Percentiles rank a stretch among this genome's conserved stretches.
Conservation (phyloP, 1,140 invertebrate species). For the Drosophila biarmipes region DNA sequence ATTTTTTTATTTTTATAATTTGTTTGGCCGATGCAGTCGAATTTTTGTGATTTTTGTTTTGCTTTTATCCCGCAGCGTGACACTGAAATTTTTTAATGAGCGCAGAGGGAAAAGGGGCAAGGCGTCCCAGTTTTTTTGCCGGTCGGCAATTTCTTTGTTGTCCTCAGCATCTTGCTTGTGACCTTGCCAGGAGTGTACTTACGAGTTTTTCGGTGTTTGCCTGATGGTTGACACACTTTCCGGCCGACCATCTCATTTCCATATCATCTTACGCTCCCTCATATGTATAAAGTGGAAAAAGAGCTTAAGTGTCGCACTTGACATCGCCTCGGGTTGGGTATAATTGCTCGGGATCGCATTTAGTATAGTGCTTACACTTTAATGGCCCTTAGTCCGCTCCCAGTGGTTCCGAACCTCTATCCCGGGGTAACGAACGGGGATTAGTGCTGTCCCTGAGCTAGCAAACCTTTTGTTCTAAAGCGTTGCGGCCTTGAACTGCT, state of each 20-base stretch:
- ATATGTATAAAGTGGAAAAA: neutral
- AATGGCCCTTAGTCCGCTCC: constrained; percentile 20
- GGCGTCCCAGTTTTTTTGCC: neutral
- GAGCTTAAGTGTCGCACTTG: constrained; percentile 15
- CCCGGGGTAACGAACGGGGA: constrained; percentile 1
- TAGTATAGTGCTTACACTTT: constrained; percentile 31
- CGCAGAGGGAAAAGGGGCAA: neutral
- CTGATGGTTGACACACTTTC: constrained; percentile 58
- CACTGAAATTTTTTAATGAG: constrained; percentile 57
- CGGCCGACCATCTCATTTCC: constrained; percentile 44
- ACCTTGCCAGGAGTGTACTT: constrained; percentile 53
- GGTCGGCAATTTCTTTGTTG: constrained; percentile 4
- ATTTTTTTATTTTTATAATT: constrained; percentile 36
- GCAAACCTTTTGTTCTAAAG: neutral
- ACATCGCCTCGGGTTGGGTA: neutral
- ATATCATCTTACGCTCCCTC: constrained; percentile 31
- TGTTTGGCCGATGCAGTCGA: constrained; percentile 42
- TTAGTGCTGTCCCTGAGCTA: neutral
- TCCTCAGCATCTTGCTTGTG: constrained; percentile 36
- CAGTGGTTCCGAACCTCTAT: constrained; percentile 5
- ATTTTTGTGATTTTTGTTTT: constrained; percentile 55
- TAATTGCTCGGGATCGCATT: constrained; percentile 21
- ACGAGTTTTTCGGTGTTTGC: constrained; percentile 26
- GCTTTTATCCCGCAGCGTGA: constrained; percentile 52
- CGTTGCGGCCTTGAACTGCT: neutral